Evolutionary conservation across 2,888 invertebrate species (phyloP), one percentile per base, ranked within the genome.

Genomic region (Coecobrya sp.): DNA sequence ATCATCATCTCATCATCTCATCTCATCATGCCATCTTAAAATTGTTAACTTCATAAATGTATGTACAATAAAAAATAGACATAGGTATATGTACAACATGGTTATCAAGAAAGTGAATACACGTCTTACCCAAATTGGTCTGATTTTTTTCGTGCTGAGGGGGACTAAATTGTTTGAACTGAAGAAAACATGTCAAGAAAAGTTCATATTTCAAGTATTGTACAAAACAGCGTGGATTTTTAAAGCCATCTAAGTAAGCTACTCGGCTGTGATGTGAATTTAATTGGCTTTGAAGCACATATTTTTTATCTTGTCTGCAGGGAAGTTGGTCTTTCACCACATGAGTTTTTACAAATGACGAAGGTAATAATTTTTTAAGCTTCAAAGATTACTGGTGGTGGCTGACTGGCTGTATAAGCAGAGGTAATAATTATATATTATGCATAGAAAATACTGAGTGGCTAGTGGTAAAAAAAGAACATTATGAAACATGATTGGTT

Each of bases 211-310:
- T 16, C n/a, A 73, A 25, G 10, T 22, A 11, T 10, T 22, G 65
- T 25, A 25, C 65, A 65, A 22, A 27, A 25, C 22, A 19, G 36
- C 36, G 3, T 36, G 7, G 36, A 36, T 36, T 36, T 22, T 59
- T 59, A 59, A 62, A 49, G 49, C 49, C 10, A 1, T 68, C 25
- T 65, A 10, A 65, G 25, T 55, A 55, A 55, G n/a, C 22, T 10
- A 22, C 5, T 30, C 45, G 42, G 73, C 11, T 68, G 42, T 42
- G 73, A 88, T 79, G 65, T 45, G 49, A 62, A 81, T 88, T 88
- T 88, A 88, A 88, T 88, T 88, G 81, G 65, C 27, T 68, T 19
- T 25, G 87, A 76, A 59, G 36, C 22, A 52, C 11, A 70, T 1
- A 25, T 27, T 19, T n/a, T 11, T 62, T 45, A 45, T 49, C 49